Percentiles rank a stretch among this genome's conserved stretches.
Evolutionary conservation across 2,888 invertebrate species (phyloP).

Genomic region (Drosophila kanekoi): DNA sequence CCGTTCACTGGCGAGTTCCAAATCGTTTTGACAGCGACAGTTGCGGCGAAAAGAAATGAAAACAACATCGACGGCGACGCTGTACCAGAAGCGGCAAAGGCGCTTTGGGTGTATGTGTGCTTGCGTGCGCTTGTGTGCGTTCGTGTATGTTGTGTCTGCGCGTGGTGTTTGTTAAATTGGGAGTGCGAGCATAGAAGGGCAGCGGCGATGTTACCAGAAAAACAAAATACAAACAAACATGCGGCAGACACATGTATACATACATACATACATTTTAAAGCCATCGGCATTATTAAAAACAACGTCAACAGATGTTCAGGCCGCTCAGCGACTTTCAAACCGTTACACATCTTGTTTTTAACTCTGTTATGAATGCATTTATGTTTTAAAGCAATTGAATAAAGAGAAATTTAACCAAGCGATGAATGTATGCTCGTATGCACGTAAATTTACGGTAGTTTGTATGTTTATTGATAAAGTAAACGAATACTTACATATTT

Average conservation of each 20-base stretch:
- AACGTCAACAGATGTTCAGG: slow-evolving; percentile 50
- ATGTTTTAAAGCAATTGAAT: slow-evolving; percentile 17
- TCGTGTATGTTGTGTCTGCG: slow-evolving; percentile 6
- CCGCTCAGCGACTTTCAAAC: slow-evolving; percentile 46
- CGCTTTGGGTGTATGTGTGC: slow-evolving; percentile 3
- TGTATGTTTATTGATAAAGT: slow-evolving; percentile 63
- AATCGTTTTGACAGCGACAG: slow-evolving; percentile 66
- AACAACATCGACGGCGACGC: slow-evolving; percentile 35
- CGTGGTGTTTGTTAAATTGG: slow-evolving; percentile 18
- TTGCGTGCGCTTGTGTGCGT: slow-evolving; percentile 7
- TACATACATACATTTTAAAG: slow-evolving; percentile 18
- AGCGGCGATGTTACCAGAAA: slow-evolving; percentile 53
- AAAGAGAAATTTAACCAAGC: slow-evolving; percentile 29
- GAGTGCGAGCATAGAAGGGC: slow-evolving; percentile 46
- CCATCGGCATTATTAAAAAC: slow-evolving; percentile 5
- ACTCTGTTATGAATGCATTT: slow-evolving; percentile 8
- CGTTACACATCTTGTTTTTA: slow-evolving; percentile 9
- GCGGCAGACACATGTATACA: slow-evolving; percentile 14
- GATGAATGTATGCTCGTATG: slow-evolving; percentile 9
- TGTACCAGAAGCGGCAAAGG: slow-evolving; percentile 40
- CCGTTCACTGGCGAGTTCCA: slow-evolving; percentile 75
- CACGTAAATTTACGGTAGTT: slow-evolving; percentile 36
- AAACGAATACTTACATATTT: slow-evolving; percentile 54
- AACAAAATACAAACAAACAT: slow-evolving; percentile 37
- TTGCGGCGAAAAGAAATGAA: slow-evolving; percentile 58